Base-by-base conservation (phyloP, 2,113 vertebrate species). In the Periophthalmus modestus region DNA sequence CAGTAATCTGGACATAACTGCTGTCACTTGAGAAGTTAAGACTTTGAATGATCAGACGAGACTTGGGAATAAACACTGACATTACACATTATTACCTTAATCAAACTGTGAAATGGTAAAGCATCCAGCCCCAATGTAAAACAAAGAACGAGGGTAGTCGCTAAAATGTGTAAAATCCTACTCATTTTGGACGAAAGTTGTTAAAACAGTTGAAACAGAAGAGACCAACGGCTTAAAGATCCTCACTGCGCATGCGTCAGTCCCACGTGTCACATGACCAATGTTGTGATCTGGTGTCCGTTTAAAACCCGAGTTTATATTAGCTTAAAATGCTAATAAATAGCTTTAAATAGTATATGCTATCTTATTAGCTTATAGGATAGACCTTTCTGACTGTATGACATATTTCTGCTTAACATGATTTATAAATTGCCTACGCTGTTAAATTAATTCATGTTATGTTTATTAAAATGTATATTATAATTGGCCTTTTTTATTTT, bases 71-170 rank as follows among this genome's bases (percentile, higher is more conserved):
- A 24, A 7, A 58, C 3, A n/a, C 0, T 7, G 10, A 33, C 21
- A 28, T 47, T 9, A 2, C 28, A 7, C 21, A 13, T 9, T 2
- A 1, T 82, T 87, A 91, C 89, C 91, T 88, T 66, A 0, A 5
- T 18, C 11, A 19, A 0, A 1, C 13, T n/a, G 65, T 18, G 0
- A 67, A 47, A 67, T 0, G 86, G 66, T n/a, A 80, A 39, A 2
- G 69, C 62, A 4, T 75, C 66, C 4, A 81, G 65, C 54, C 5
- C 16, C 12, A 61, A 34, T 0, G 33, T 54, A 3, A 0, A 61
- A 0, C 69, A 50, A 48, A 87, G 0, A 1, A 4, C 4, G 0
- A 79, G 7, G 0, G 57, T 1, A 0, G 21, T 0, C 19, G 52
- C 52, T n/a, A 75, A 11, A 0, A 81, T 2, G 1, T 0, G 0